Evolutionary conservation across 1,140 invertebrate species (phyloP).

Genomic region (Thaumatotibia leucotreta): DNA sequence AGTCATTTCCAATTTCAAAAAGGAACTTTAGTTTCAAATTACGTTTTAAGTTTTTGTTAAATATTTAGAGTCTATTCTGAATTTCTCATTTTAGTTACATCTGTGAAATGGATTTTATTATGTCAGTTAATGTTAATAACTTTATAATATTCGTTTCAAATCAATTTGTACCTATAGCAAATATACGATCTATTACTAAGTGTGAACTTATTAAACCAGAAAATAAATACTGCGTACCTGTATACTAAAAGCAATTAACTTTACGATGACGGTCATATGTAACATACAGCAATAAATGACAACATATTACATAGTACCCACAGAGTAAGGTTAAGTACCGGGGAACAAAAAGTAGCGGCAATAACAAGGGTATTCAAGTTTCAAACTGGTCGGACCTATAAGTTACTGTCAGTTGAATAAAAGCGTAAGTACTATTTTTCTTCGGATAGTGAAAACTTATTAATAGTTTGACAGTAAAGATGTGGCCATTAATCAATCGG

Average conservation of each 20-base stretch:
- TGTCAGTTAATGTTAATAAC: background rate
- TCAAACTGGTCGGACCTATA: constrained; percentile 26
- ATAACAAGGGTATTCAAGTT: constrained; percentile 47
- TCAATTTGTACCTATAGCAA: too few species aligned
- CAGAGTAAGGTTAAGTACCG: constrained; percentile 55
- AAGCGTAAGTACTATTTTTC: background rate
- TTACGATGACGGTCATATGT: constrained; percentile 19
- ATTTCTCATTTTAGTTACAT: background rate
- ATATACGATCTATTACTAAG: background rate
- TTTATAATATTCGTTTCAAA: background rate
- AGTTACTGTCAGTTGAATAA: background rate
- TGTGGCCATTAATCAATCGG: too few species aligned
- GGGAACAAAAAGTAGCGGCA: constrained; percentile 53
- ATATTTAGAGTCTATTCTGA: background rate
- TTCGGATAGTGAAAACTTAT: background rate
- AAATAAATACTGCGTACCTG: background rate
- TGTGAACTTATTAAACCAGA: background rate
- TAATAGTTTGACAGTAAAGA: background rate
- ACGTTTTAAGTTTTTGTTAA: too few species aligned
- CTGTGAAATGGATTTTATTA: background rate
- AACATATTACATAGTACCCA: constrained; percentile 55
- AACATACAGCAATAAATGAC: constrained; percentile 22
- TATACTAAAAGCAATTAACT: constrained; percentile 27
- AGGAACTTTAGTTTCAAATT: background rate
- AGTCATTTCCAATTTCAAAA: background rate